phyloP scores from a whole-genome alignment of 1,140 invertebrate species.

The Formica selysi region DNA sequence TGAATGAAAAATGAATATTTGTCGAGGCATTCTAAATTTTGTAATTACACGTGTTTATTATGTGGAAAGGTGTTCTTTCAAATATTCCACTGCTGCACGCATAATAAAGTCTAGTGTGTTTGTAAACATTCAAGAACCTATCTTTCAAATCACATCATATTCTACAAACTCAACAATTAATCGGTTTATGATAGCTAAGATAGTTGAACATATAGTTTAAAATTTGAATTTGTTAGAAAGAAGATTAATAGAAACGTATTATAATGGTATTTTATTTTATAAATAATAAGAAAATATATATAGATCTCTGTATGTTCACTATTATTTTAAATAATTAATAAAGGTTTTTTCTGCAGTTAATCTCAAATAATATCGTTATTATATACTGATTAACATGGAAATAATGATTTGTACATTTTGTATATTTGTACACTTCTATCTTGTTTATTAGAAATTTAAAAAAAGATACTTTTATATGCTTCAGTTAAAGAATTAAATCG shows the following conservation, averaged over 20 bases:
- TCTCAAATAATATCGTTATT: background rate
- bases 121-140: background rate
- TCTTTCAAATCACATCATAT: background rate
- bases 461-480: background rate
- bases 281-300: background rate
- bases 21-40: background rate
- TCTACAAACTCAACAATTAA: background rate
- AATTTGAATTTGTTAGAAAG: background rate
- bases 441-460: background rate
- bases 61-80: background rate
- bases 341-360: background rate
- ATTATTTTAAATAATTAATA: slow-evolving; percentile 2
- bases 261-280: slow-evolving; percentile 16
- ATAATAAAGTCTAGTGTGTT: background rate
- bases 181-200: background rate
- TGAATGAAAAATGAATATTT: background rate
- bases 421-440: background rate
- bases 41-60: background rate
- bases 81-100: background rate
- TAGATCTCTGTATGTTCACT: background rate
- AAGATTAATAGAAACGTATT: background rate
- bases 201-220: background rate
- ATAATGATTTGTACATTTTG: background rate
- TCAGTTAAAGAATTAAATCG: background rate
- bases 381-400: slow-evolving; percentile 2